A percentile compares a stretch with the other conserved stretches of the same genome.
These are phyloP conservation scores for Reinhardtius hippoglossoides DNA, from an alignment of 2,113 vertebrate species.

Conservation along the genomic window DNA sequence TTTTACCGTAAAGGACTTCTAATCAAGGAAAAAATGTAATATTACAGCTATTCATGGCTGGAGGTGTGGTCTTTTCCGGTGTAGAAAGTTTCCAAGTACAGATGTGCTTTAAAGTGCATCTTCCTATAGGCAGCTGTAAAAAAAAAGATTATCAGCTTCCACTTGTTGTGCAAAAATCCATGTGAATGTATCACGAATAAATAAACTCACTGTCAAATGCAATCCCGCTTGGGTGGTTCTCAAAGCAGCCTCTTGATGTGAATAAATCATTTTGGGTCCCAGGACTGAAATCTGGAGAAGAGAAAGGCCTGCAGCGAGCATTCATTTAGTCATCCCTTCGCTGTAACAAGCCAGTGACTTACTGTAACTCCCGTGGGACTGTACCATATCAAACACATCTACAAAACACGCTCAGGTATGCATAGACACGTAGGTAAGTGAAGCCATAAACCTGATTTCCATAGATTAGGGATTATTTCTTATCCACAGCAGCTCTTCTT, in stretches of 20 bases:
- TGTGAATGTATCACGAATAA: conserved; percentile 62
- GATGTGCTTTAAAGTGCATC: conserved; percentile 48
- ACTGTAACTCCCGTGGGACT: conserved; percentile 39
- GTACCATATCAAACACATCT: conserved; percentile 36
- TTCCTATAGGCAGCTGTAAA: conserved; percentile 45
- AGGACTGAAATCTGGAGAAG: conserved; percentile 59
- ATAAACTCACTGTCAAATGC: conserved; percentile 65
- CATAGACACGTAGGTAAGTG: conserved; percentile 14
- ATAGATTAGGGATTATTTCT: conserved; percentile 35
- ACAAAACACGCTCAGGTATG: conserved; percentile 30
- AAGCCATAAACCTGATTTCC: conserved; percentile 31
- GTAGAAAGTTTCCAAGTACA: conserved; percentile 53
- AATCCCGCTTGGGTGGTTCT: conserved; percentile 62
- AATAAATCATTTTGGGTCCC: conserved; percentile 70
- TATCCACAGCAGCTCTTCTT: not conserved
- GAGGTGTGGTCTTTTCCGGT: conserved; percentile 29
- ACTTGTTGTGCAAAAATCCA: conserved; percentile 58
- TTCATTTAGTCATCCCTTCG: conserved; percentile 59
- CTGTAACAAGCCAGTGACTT: conserved; percentile 51
- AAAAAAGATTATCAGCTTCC: conserved; percentile 2
- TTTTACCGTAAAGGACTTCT: conserved; percentile 77
- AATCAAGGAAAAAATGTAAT: conserved; percentile 58
- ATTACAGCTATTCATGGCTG: conserved; percentile 45
- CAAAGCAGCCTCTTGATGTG: conserved; percentile 67
- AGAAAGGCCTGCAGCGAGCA: conserved; percentile 59